A percentile compares a stretch with the other conserved stretches of the same genome.
Evolutionary conservation across 2,888 invertebrate species (phyloP).

Genomic region (Drosophila rubida): DNA sequence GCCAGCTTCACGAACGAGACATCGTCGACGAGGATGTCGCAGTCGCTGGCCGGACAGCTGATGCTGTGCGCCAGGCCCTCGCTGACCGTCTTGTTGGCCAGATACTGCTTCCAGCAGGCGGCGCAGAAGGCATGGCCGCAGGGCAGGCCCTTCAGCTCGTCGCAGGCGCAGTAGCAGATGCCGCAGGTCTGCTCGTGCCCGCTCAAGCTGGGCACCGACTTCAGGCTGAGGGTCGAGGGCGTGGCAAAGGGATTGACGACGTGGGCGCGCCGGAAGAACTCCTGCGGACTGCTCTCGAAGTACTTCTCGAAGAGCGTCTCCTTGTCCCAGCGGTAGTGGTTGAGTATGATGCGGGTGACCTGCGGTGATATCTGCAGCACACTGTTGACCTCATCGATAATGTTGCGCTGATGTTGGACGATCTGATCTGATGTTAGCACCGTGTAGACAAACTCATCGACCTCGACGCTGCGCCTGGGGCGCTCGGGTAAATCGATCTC

Average conservation of each 20-base stretch:
- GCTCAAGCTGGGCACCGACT: constrained; percentile 8
- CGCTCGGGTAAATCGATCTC: constrained; percentile 89
- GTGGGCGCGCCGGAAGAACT: constrained; percentile 96
- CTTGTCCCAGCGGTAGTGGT: constrained; percentile 99
- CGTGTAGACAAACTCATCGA: constrained; percentile 96
- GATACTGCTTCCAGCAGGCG: constrained; percentile 98
- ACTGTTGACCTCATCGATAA: constrained; percentile 97
- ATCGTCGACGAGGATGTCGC: constrained; percentile 98
- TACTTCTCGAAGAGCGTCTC: constrained; percentile 98
- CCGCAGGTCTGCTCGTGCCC: constrained; percentile 92
- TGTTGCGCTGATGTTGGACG: constrained; percentile 98
- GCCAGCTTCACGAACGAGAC: constrained; percentile 96
- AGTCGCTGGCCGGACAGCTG: constrained; percentile 97
- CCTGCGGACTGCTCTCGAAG: constrained; percentile 97
- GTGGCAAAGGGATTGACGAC: constrained; percentile 96
- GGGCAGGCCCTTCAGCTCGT: constrained; percentile 97
- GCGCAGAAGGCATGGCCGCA: constrained; percentile 98
- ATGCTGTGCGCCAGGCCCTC: constrained; percentile 98
- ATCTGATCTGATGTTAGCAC: constrained; percentile 98
- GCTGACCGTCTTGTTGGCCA: constrained; percentile 98
- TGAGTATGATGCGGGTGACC: constrained; percentile 96
- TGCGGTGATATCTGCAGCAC: constrained; percentile 96
- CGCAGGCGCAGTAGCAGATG: constrained; percentile 93
- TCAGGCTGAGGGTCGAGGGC: constrained; percentile 87
- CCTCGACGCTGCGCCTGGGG: constrained; percentile 91